Conservation (phyloP, 2,797 vertebrate genomes). For the Brachymystax lenok region DNA sequence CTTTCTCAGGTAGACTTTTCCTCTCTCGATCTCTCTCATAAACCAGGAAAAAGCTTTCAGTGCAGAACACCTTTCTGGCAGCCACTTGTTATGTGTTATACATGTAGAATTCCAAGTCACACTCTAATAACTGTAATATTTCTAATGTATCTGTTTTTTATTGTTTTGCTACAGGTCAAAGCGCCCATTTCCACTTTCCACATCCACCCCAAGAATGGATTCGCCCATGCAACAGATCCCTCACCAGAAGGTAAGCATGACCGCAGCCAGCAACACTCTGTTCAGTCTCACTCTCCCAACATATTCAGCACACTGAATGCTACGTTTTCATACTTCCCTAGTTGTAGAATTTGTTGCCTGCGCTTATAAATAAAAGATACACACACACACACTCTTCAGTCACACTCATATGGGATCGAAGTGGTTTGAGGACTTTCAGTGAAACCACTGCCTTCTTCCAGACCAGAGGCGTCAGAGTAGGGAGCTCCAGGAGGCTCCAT, state of each 20-base stretch:
- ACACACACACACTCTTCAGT: neutral
- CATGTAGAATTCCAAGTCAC: neutral
- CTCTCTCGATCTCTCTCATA: neutral
- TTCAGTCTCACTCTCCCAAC: neutral
- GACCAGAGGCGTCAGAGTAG: neutral
- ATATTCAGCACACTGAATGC: neutral
- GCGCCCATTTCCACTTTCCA: slow-evolving; percentile 78
- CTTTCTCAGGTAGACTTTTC: neutral
- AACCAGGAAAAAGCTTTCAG: neutral
- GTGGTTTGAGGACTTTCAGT: neutral
- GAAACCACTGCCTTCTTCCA: no score
- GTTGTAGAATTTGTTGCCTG: neutral
- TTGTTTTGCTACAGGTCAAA: slow-evolving; percentile 79
- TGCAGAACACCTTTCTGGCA: neutral
- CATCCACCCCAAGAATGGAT: slow-evolving; percentile 78
- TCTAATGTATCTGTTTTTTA: neutral
- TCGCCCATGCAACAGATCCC: slow-evolving; percentile 83
- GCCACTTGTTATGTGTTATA: neutral
- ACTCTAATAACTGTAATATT: neutral
- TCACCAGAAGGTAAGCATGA: slow-evolving; percentile 88
- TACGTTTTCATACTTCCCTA: neutral
- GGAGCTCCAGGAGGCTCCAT: neutral
- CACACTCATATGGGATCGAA: neutral
- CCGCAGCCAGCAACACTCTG: neutral
- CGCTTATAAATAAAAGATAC: neutral